Conservation (phyloP, 2,888 invertebrate genomes). For the Aethes cnicana region DNA sequence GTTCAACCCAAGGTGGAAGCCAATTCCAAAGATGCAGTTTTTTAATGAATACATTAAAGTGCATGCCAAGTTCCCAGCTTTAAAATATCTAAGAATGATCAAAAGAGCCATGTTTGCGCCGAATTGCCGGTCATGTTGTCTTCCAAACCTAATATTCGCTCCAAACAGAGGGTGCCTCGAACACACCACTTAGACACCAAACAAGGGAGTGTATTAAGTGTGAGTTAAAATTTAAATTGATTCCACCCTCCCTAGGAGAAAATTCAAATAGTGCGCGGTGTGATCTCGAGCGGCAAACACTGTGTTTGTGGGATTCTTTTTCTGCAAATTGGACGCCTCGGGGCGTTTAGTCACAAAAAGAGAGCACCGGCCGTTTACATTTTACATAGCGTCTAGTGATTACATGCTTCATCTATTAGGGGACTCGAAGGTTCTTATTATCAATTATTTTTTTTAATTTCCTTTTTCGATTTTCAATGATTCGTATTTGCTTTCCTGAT, state of each 20-base stretch:
- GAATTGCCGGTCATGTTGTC: conserved; percentile 64
- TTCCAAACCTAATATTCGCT: conserved; percentile 76
- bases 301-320: conserved; percentile 78
- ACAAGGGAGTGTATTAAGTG: conserved; percentile 81
- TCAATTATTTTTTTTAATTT: conserved; percentile 8
- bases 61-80: not conserved
- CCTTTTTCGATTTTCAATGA: conserved; percentile 9
- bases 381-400: conserved; percentile 51
- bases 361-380: conserved; percentile 47
- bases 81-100: conserved; percentile 20
- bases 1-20: conserved; percentile 12
- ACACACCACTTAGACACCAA: conserved; percentile 83
- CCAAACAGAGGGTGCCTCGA: conserved; percentile 78
- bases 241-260: conserved; percentile 73
- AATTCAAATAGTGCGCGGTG: conserved; percentile 80
- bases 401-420: conserved; percentile 60
- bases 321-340: conserved; percentile 79
- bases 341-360: conserved; percentile 71
- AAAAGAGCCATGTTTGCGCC: conserved; percentile 36
- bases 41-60: conserved; percentile 1
- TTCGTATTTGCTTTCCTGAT: conserved; percentile 47
- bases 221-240: conserved; percentile 83
- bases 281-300: conserved; percentile 74
- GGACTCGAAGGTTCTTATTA: conserved; percentile 5
- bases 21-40: conserved; percentile 17